Base-by-base conservation (phyloP, 1,140 invertebrate species). In the Himalopsyche phryganea region DNA sequence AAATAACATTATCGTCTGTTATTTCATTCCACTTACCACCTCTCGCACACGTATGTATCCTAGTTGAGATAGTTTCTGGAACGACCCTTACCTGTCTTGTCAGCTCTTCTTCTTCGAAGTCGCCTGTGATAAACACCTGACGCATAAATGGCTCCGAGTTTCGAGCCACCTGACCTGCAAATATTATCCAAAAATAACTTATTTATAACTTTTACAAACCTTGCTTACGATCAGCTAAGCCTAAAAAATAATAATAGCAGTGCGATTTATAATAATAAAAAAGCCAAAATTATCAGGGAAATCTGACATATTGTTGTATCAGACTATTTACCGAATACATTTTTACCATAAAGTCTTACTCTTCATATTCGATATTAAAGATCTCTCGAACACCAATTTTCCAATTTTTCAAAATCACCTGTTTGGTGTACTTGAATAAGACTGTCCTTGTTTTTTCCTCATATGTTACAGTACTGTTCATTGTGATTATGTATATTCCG, bases 121-220 rank as follows among this genome's bases (percentile, higher is more conserved):
- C 81, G 18, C 83, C 83, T 56, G 83, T 85, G 42, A 96, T 84
- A 72, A 96, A 96, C 46, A 96, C 92, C 82, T 99, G 96, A 66
- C 93, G 83, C 81, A 98, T 96, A 67, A 92, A 86, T 9, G 97
- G 97, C 78, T 99, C 97, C 65, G 88, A 91, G 72, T 91, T 91
- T 67, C 85, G 83, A 28, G 96, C 96, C 65, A 98, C 93, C 61
- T 85, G 82, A 54, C 76, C 76, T 78, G 74, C 70, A 76, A 78
- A 68, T 53, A 61, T 66, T 70, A 75, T 67, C 67, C 68, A 55
- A 73, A 73, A 73, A 70, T 42, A 60, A 61, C 64, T 66, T 57
- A 65, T 74, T 73, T 73, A 65, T 66, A 48, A 61, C 60, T 67
- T 57, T 54, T 60, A 60, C 58, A 60, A 60, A 60, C 58, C 58